These are phyloP conservation scores for Promerops cafer DNA, from an alignment of 2,113 vertebrate genomes.

Conservation along the genomic window DNA sequence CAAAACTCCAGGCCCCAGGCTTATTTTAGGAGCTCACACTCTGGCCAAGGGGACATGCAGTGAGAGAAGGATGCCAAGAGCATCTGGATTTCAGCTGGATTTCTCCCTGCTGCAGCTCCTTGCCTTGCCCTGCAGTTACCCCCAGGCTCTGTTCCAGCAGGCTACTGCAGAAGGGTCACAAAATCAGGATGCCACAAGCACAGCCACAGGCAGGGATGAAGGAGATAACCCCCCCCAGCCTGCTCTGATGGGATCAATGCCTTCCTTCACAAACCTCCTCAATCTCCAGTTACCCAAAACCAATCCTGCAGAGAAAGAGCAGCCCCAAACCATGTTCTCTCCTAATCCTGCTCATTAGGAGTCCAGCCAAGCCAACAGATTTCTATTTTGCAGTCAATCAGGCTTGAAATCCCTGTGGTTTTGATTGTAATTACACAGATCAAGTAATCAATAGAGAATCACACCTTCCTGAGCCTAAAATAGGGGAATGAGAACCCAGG, in stretches of 20 bases:
- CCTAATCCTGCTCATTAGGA: slow-evolving; percentile 17
- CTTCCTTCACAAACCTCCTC: not conserved
- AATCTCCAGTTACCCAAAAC: not conserved
- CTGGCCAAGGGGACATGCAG: not conserved
- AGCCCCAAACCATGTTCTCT: not conserved
- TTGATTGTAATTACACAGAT: slow-evolving; percentile 59
- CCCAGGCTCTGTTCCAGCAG: not conserved
- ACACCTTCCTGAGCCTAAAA: not conserved
- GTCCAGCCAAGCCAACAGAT: slow-evolving; percentile 57
- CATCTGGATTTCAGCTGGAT: not conserved
- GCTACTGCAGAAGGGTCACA: not conserved
- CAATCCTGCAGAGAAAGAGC: not conserved
- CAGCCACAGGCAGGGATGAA: not conserved
- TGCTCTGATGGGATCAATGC: not conserved
- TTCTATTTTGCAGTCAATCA: slow-evolving; percentile 75
- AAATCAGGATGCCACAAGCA: not conserved
- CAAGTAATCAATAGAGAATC: slow-evolving; percentile 61
- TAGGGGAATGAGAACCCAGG: not conserved
- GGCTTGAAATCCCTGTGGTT: slow-evolving; percentile 67
- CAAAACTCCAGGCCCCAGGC: not conserved
- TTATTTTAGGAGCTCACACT: not conserved
- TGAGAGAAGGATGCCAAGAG: not conserved
- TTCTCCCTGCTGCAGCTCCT: not conserved
- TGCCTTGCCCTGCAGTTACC: not conserved
- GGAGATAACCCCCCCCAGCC: not conserved